Evolutionary conservation across 2,113 vertebrate species (phyloP), one percentile per base, ranked within the genome.

Genomic region (Larimichthys crocea): DNA sequence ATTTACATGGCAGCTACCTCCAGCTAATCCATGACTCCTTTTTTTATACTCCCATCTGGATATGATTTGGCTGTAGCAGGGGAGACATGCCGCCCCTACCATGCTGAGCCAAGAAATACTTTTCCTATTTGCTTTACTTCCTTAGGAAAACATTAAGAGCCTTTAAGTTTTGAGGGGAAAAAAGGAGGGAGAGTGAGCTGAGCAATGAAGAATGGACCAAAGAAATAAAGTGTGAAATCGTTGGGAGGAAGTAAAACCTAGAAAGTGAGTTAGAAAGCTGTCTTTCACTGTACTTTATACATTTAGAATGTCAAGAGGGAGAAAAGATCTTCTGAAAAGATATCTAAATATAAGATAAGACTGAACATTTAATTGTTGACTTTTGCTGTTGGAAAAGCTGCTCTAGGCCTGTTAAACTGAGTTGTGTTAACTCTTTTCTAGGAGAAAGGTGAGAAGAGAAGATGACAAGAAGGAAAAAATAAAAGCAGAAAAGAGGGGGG

Each of bases 111-210:
- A 93, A 93, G 73, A 90, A 88, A 90, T 85, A 92, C 91, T 88
- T 92, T 92, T 87, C 80, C 83, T 79, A 84, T 84, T 91, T 60
- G 46, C 86, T 89, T 92, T 89, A 84, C 92, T 87, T 93, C 89
- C 90, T 80, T 92, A 79, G 88, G 86, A 84, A 93, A 94, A 93
- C 82, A 94, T 87, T 79, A 81, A 72, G 59, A 48, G 74, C 76
- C 82, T 79, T 89, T 74, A 82, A 70, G 82, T 85, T 86, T 73
- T 67, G 52, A 57, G 24, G 56, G 35, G 24, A 31, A 4, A 29
- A 42, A 20, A 49, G 29, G 19, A 6, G 19, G 31, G 76, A 64
- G 46, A 74, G n/a, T 19, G 70, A 74, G 74, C 31, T 35, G 24
- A 66, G 56, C 24, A 29, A 9, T 50, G 74, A 82, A 81, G 50